Evolutionary conservation across 2,888 invertebrate genomes (phyloP), one percentile per base, ranked within the genome.

Genomic region (Pegoplata infirma): DNA sequence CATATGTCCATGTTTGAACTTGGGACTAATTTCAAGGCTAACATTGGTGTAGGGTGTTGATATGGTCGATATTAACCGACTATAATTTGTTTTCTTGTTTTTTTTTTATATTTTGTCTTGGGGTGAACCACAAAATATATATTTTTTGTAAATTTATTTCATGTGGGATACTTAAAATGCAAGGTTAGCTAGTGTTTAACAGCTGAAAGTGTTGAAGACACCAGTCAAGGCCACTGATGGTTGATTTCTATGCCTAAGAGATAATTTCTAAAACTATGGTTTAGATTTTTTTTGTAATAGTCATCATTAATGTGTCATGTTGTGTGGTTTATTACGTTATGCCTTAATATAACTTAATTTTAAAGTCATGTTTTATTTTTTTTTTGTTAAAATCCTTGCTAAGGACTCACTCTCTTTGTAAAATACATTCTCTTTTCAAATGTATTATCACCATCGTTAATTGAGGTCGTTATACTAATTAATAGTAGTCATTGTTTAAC

Each of bases 401-500:
- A 36, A 51, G 47, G 28, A n/a, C 19, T 49, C 51, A 36, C 49
- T 40, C 3, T 12, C 10, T 49, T 17, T 28, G 47, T 32, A 8
- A 40, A 53, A 25, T 14, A 23, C 32, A 2, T n/a, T 2, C n/a
- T 53, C 19, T 6, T 32, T 14, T 32, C 21, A 19, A 4, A 5
- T n/a, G n/a, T 17, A 21, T 64, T 71, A 46, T 77, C 59, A 36
- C 32, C 56, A 40, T 75, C 76, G 76, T 81, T 84, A 84, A 85
- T 85, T 85, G 84, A 85, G 85, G 84, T 83, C 84, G 84, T 82
- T 82, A 84, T 82, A 84, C 84, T 82, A 84, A 86, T 87, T 85
- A 86, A 84, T 84, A 84, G 64, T 76, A 75, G 78, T 66, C 81
- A 78, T 76, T 75, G 72, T 68, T 59, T 55, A 72, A 81, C 72